These are phyloP conservation scores for Chelon auratus DNA, from an alignment of 2,797 vertebrate species.

Conservation along the genomic window DNA sequence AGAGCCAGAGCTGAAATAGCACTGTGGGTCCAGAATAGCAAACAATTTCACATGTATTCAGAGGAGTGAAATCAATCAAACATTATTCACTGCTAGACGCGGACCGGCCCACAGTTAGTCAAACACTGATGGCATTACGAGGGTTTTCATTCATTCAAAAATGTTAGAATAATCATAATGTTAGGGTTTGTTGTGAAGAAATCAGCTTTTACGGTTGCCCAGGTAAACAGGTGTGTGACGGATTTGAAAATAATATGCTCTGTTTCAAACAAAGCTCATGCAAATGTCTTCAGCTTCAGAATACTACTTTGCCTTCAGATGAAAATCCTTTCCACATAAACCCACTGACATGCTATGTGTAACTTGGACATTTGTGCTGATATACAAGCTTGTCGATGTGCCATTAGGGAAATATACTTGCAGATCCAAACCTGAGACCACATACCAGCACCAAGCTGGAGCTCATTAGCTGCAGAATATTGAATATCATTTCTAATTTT, in stretches of 20 bases:
- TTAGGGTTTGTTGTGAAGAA: conserved; percentile 3
- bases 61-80: conserved; percentile 41
- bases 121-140: conserved; percentile 4
- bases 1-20: conserved; percentile 62
- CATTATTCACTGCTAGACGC: conserved; percentile 41
- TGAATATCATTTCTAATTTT: conserved; percentile 37
- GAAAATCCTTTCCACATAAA: conserved; percentile 19
- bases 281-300: background rate
- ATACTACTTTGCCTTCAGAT: conserved; percentile 1
- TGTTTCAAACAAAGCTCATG: background rate
- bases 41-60: conserved; percentile 47
- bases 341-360: background rate
- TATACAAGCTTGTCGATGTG: conserved; percentile 7
- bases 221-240: background rate
- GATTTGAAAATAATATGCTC: conserved; percentile 6
- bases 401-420: background rate
- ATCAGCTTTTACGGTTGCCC: background rate
- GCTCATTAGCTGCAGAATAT: conserved; percentile 36
- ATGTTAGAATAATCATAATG: conserved; percentile 2
- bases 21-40: conserved; percentile 46
- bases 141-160: conserved; percentile 23
- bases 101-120: conserved; percentile 10
- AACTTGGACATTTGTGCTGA: conserved; percentile 17
- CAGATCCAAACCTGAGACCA: conserved; percentile 27
- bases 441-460: conserved; percentile 15